Conservation (phyloP, 2,797 vertebrate genomes). For the Anabacerthia variegaticeps region DNA sequence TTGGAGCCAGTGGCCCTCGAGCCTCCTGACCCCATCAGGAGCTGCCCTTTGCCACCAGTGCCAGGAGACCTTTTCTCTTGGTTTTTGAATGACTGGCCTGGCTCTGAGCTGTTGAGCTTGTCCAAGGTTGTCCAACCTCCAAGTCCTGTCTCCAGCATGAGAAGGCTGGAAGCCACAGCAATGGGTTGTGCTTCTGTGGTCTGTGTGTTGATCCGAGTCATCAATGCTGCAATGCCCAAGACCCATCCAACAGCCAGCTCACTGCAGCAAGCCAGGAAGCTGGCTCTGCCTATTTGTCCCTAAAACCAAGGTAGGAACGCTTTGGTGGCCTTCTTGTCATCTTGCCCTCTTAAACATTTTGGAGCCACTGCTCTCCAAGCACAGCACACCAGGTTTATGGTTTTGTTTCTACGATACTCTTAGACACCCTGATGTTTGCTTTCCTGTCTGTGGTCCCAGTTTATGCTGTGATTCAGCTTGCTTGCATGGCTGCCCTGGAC, state of each 20-base stretch:
- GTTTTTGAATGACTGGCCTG: not conserved
- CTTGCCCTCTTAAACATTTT: not conserved
- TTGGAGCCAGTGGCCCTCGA: not conserved
- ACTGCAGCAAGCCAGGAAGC: not conserved
- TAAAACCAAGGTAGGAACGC: not conserved
- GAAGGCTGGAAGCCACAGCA: not conserved
- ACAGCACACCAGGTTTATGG: not conserved
- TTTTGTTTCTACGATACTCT: not conserved
- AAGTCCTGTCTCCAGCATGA: not conserved
- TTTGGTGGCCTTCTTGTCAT: not conserved
- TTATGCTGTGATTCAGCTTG: not conserved
- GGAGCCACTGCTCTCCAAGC: not conserved
- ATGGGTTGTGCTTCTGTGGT: not conserved
- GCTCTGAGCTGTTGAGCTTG: not conserved
- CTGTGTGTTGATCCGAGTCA: not conserved
- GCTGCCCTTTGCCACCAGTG: not conserved
- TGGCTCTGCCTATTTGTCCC: not conserved
- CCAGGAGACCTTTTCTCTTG: not conserved
- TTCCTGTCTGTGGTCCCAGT: not conserved
- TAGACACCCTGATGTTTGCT: not conserved
- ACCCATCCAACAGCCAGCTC: not conserved
- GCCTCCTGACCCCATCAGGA: not conserved
- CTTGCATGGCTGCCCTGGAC: not conserved
- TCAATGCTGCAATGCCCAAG: rapidly evolving
- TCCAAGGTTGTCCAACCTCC: not conserved